A percentile compares a stretch with the other conserved stretches of the same genome.
Conservation (phyloP, 2,797 vertebrate species). For the Crenuchus spilurus region DNA sequence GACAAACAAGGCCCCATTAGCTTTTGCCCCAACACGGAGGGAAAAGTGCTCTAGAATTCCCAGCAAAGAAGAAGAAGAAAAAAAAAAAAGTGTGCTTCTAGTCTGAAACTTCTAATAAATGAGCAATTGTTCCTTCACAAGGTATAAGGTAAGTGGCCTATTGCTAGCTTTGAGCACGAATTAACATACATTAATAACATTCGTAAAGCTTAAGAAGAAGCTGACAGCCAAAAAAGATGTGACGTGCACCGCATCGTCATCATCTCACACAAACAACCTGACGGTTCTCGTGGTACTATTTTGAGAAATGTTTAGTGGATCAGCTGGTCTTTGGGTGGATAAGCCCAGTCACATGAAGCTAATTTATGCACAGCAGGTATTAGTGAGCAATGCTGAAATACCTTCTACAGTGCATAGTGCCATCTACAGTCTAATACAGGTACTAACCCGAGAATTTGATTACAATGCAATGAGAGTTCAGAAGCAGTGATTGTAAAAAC, state of each 20-base stretch:
- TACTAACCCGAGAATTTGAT: too few species aligned
- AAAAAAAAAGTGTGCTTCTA: slow-evolving; percentile 33
- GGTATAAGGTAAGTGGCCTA: neutral
- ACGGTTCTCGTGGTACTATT: neutral
- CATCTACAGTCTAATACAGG: neutral
- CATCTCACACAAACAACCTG: neutral
- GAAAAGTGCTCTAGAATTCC: neutral
- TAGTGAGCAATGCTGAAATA: neutral
- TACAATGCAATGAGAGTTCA: too few species aligned
- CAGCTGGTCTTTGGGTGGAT: slow-evolving; percentile 18
- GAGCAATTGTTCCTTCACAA: slow-evolving; percentile 19
- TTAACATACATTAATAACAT: neutral
- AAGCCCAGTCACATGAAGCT: slow-evolving; percentile 30
- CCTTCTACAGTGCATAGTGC: neutral
- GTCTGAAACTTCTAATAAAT: slow-evolving; percentile 3
- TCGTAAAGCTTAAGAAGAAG: slow-evolving; percentile 1
- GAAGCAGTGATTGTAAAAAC: too few species aligned
- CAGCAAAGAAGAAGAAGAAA: slow-evolving; percentile 7
- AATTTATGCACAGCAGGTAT: slow-evolving; percentile 3
- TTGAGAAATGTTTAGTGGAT: slow-evolving; percentile 10
- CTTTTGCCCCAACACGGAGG: slow-evolving; percentile 2
- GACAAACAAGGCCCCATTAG: neutral
- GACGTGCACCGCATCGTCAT: neutral
- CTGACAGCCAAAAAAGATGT: neutral
- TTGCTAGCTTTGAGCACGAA: slow-evolving; percentile 9